Evolutionary conservation across 2,888 invertebrate species (phyloP), one percentile per base, ranked within the genome.

Genomic region (Caenorhabditis sinica): DNA sequence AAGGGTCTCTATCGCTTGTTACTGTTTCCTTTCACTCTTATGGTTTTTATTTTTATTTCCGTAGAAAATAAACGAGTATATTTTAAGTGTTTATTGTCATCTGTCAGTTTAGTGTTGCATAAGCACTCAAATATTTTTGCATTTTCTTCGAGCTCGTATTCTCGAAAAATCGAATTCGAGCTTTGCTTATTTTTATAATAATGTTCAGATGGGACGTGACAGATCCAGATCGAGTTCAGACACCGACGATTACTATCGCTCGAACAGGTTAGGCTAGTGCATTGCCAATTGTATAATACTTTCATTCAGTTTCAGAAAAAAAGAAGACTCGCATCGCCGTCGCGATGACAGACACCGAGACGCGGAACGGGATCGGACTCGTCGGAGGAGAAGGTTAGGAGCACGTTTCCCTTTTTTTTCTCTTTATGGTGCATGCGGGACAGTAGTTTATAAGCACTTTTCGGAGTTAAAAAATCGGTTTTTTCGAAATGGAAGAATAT

Each of bases 171-270:
- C 1, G 17, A 49, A 40, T 13, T 5, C 25, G 6, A n/a, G n/a
- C n/a, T n/a, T n/a, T n/a, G n/a, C n/a, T n/a, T n/a, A n/a, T n/a
- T n/a, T n/a, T n/a, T n/a, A n/a, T n/a, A n/a, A n/a, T n/a, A n/a
- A 11, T 17, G 51, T 77, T 71, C 45, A 83, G 83, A 83, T 83
- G 83, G 83, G 73, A n/a, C 58, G 83, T 1, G 83, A 83, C 56
- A 56, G 73, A 69, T 83, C 83, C 5, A 65, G 63, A 45, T 80
- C 80, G 2, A 80, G 80, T 43, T 77, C 83, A 25, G 77, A 77
- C 53, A 72, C 83, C 6, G 83, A 83, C 23, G 83, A 83, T 2
- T 69, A 69, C 25, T 45, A 72, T 20, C 77, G 83, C 17, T 73
- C 73, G 6, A 71, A 43, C 68, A 83, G 77, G 74, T 82, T 40